Percentiles rank a stretch among this genome's conserved stretches.
Conservation (phyloP, 1,140 invertebrate species). For the Heliconius hermathena region DNA sequence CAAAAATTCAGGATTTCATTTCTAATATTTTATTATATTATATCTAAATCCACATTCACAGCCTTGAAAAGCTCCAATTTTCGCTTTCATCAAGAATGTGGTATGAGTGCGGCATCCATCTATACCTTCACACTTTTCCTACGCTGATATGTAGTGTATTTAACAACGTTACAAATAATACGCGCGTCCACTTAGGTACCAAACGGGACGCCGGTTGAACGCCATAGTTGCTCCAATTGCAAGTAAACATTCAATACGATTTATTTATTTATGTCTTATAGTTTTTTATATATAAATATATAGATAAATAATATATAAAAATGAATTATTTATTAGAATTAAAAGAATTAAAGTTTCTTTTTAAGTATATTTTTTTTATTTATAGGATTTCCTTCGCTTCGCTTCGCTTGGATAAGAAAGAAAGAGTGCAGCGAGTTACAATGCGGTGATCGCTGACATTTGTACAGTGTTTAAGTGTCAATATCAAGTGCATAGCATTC, state of each 20-base stretch:
- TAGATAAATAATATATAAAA: background rate
- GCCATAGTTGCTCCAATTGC: constrained; percentile 44
- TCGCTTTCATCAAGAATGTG: constrained; percentile 32
- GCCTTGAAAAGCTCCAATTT: constrained; percentile 23
- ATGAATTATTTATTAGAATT: background rate
- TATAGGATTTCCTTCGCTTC: constrained; percentile 65
- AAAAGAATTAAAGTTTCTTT: constrained; percentile 46
- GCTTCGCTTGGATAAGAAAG: constrained; percentile 45
- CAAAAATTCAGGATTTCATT: too few relatives aligned
- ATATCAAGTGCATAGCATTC: constrained; percentile 35
- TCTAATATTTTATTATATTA: too few relatives aligned
- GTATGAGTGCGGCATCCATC: constrained; percentile 6
- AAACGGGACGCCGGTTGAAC: constrained; percentile 60
- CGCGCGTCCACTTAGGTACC: constrained; percentile 65
- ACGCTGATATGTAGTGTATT: constrained; percentile 72
- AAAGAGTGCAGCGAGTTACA: constrained; percentile 46
- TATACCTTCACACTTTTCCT: constrained; percentile 44
- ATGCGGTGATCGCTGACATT: constrained; percentile 50
- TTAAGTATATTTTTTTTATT: constrained; percentile 63
- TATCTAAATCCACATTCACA: background rate
- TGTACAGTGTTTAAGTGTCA: constrained; percentile 32
- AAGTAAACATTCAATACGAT: constrained; percentile 31
- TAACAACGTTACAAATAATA: constrained; percentile 65
- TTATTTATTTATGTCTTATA: background rate
- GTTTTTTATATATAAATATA: too few relatives aligned